These are phyloP conservation scores for Magallana angulata DNA, from an alignment of 1,140 invertebrate species.

Conservation along the genomic window DNA sequence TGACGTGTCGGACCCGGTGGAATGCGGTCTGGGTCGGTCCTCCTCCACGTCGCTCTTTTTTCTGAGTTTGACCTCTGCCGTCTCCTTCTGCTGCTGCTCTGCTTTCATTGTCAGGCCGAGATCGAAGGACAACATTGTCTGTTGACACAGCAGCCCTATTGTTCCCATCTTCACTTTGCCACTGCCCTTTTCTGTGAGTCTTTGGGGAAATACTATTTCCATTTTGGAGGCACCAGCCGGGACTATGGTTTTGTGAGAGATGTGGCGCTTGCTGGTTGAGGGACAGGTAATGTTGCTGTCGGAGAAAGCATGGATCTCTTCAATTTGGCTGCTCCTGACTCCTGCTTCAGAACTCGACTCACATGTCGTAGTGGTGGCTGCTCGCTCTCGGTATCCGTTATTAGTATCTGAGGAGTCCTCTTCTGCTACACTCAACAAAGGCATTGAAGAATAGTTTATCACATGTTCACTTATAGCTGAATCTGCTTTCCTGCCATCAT, in stretches of 20 bases:
- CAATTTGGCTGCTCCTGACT: slow-evolving; percentile 45
- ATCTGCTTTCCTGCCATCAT: slow-evolving; percentile 58
- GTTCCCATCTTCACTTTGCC: slow-evolving; percentile 73
- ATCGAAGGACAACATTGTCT: slow-evolving; percentile 76
- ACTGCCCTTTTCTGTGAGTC: slow-evolving; percentile 58
- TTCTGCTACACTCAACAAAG: slow-evolving; percentile 61
- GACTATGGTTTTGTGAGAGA: slow-evolving; percentile 25
- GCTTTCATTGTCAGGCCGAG: slow-evolving; percentile 69
- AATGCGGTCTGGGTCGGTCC: slow-evolving; percentile 57
- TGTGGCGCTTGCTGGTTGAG: not conserved
- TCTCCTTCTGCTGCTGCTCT: slow-evolving; percentile 33
- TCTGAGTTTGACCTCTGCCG: slow-evolving; percentile 28
- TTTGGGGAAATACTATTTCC: slow-evolving; percentile 47
- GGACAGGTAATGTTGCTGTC: slow-evolving; percentile 13
- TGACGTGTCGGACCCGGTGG: slow-evolving; percentile 63
- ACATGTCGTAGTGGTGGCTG: slow-evolving; percentile 61
- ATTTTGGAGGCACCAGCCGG: not conserved
- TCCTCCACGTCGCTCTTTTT: slow-evolving; percentile 46
- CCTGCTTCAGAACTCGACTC: slow-evolving; percentile 47
- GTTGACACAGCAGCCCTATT: slow-evolving; percentile 74
- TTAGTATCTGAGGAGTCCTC: slow-evolving; percentile 53
- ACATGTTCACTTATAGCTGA: slow-evolving; percentile 63
- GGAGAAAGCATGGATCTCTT: slow-evolving; percentile 43
- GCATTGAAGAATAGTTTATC: slow-evolving; percentile 68
- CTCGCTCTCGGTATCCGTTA: slow-evolving; percentile 55